These are phyloP conservation scores for Patella ulyssiponensis DNA, from an alignment of 2,888 invertebrate species.

Conservation along the genomic window DNA sequence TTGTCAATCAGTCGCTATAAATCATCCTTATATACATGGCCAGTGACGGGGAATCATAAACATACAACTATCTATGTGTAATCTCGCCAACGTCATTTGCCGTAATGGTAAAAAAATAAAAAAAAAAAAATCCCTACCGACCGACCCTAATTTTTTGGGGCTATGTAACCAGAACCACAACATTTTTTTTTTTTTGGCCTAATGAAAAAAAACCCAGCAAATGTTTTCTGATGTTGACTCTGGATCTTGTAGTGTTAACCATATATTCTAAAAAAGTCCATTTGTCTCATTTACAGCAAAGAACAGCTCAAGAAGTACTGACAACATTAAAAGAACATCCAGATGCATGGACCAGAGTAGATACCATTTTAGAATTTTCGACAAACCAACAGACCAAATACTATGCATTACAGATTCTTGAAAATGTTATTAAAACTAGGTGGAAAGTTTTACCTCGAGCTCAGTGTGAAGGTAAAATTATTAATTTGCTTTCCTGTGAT, in stretches of 20 bases:
- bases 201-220: no score
- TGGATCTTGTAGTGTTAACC: background rate
- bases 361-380: constrained; percentile 98
- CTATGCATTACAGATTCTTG: constrained; percentile 98
- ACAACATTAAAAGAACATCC: constrained; percentile 97
- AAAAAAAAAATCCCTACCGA: no score
- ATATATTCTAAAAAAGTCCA: background rate
- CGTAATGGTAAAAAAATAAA: no score
- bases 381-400: constrained; percentile 98
- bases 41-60: no score
- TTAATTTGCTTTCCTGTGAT: background rate
- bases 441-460: constrained; percentile 99
- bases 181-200: no score
- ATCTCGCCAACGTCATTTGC: no score
- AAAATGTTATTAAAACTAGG: constrained; percentile 97
- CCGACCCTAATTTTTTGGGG: no score
- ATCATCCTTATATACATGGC: no score
- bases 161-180: no score
- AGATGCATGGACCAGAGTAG: constrained; percentile 99
- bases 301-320: constrained; percentile 92
- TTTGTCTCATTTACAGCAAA: constrained; percentile 63
- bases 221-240: background rate
- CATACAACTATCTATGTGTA: no score
- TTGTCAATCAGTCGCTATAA: no score
- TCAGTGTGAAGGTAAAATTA: constrained; percentile 86